These are phyloP conservation scores for Chlorospingus flavigularis DNA, from an alignment of 2,797 vertebrate species.

Conservation along the genomic window DNA sequence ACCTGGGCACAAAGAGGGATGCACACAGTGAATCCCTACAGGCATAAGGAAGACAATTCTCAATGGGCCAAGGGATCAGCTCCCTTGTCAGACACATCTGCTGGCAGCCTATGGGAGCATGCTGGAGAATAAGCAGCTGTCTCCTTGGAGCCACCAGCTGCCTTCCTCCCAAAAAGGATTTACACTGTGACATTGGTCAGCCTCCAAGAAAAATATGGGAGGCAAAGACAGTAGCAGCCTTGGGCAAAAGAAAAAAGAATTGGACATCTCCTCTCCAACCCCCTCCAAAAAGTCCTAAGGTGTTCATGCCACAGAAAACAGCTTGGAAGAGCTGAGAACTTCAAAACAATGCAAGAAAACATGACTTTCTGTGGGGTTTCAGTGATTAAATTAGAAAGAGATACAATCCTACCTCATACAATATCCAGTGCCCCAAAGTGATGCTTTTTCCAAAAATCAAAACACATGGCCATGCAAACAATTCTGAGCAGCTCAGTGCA, in stretches of 20 bases:
- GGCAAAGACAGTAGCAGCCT: background rate
- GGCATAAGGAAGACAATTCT: background rate
- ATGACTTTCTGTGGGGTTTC: background rate
- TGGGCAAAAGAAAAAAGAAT: background rate
- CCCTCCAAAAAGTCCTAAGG: background rate
- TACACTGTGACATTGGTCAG: background rate
- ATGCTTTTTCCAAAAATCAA: background rate
- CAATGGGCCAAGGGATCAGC: background rate
- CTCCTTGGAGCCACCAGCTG: constrained; percentile 1
- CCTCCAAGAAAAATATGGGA: background rate
- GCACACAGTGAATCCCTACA: background rate
- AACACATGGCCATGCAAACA: background rate
- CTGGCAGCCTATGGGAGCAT: background rate
- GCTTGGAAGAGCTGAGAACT: background rate
- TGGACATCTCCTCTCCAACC: background rate
- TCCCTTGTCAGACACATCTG: background rate
- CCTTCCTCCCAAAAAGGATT: background rate
- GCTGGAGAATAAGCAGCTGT: background rate
- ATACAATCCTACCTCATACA: background rate
- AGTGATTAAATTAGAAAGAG: background rate
- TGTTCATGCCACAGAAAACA: background rate
- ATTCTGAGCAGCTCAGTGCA: background rate
- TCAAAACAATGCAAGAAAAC: background rate
- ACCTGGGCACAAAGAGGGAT: background rate
- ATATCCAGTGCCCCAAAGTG: background rate